Evolutionary conservation across 2,888 invertebrate genomes (phyloP).

Genomic region (Cataglyphis livida): DNA sequence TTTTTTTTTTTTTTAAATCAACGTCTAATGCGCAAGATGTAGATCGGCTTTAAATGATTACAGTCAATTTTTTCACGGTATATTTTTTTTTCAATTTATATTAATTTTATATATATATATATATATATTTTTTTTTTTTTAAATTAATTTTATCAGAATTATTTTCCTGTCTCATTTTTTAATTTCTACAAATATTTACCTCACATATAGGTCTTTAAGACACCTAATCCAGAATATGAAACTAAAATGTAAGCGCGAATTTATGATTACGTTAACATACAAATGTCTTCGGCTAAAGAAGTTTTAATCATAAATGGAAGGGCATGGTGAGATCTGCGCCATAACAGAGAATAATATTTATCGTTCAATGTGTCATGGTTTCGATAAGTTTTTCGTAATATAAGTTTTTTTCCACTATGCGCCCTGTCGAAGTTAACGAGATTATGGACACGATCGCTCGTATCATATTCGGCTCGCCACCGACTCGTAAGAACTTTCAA

Average conservation of each 20-base stretch:
- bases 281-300: slow-evolving; percentile 20
- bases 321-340: neutral
- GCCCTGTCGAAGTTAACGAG: neutral
- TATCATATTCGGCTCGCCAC: neutral
- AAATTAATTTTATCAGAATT: too few relatives aligned
- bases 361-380: neutral
- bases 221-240: neutral
- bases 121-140: too few relatives aligned
- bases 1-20: neutral
- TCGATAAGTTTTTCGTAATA: neutral
- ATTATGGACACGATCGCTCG: neutral
- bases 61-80: neutral
- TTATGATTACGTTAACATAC: slow-evolving; percentile 29
- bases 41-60: neutral
- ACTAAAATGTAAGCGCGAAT: neutral
- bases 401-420: slow-evolving; percentile 5
- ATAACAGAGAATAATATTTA: slow-evolving; percentile 8
- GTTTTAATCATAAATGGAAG: slow-evolving; percentile 24
- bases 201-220: neutral
- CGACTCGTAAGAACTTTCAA: slow-evolving; percentile 3
- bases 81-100: neutral
- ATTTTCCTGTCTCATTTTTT: neutral
- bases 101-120: neutral
- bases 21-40: neutral
- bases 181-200: neutral